These are phyloP conservation scores for Empidonax traillii DNA, from an alignment of 2,113 vertebrate species.

Conservation along the genomic window DNA sequence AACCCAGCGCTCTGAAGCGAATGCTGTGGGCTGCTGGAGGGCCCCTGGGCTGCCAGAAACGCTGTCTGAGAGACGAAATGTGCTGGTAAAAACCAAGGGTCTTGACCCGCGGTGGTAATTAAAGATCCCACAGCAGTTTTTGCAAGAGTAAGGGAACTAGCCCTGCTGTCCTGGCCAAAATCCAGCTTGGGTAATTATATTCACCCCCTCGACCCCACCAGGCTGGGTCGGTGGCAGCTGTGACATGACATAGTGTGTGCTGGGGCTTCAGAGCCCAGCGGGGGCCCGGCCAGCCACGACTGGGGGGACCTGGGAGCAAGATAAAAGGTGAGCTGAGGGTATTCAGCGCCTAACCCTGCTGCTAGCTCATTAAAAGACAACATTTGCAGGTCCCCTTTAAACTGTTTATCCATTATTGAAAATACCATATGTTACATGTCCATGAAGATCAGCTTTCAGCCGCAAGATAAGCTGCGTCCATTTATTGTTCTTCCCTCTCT, in stretches of 20 bases:
- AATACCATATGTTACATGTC: conserved; percentile 45
- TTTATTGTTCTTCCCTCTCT: background rate
- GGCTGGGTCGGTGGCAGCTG: background rate
- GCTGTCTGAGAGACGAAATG: background rate
- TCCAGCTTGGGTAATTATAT: background rate
- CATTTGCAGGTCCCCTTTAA: conserved; percentile 14
- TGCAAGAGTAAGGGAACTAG: background rate
- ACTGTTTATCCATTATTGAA: conserved; percentile 55
- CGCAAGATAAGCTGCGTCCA: background rate
- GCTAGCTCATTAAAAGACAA: conserved; percentile 17
- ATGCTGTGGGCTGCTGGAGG: fast-evolving
- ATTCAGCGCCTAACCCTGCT: background rate
- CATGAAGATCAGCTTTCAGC: conserved; percentile 25
- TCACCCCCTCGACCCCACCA: background rate
- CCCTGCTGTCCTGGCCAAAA: background rate
- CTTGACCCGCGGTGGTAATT: background rate
- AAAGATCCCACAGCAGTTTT: background rate
- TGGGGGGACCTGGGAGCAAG: background rate
- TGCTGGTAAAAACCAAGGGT: background rate
- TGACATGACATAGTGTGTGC: background rate
- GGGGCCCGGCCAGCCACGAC: background rate
- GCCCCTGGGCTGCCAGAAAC: background rate
- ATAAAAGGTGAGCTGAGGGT: conserved; percentile 7
- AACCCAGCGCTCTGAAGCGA: fast-evolving
- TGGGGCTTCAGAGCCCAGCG: background rate